Evolutionary conservation across 2,113 vertebrate genomes (phyloP), one percentile per base, ranked within the genome.

Genomic region (Buteo buteo): DNA sequence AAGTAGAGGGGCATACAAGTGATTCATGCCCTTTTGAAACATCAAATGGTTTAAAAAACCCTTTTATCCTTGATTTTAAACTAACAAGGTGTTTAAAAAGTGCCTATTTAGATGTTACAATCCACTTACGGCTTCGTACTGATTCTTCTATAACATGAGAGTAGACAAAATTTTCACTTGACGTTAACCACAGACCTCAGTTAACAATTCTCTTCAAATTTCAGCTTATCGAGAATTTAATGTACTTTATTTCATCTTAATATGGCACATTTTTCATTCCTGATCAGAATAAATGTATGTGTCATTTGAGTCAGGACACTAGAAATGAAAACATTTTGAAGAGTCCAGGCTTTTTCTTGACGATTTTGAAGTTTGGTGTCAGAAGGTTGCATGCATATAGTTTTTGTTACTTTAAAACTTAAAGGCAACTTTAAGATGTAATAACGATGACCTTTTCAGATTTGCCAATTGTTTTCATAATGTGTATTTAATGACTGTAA

Each of bases 1-100:
- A 85, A 80, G 71, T 91, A 78, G 88, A 92, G 83, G 62, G 55
- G 55, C 76, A 50, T 67, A 26, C 52, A 61, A 61, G 55, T 74
- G 89, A 92, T 96, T 96, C 5, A 29, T 67, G 34, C 65, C 64
- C 38, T 94, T 95, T 65, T 82, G 84, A 79, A 87, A 78, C 36
- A 87, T 73, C 7, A 49, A 17, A 38, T 81, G 82, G 21, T 70
- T 82, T 82, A 47, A 64, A 62, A 50, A 16, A 61, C 21, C 20
- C 8, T 96, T 92, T 94, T 78, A 89, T 24, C 82, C 44, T 90
- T 91, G 64, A 88, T 96, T 94, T 88, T 96, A 96, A 93, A 86
- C 22, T 71, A 70, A 94, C 25, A 80, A n/a, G 31, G 50, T 86
- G 40, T 93, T 96, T 92, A 11, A 94, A 95, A 98, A 93, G 71